Percentiles rank a stretch among this genome's conserved stretches.
Conservation (phyloP, 2,797 vertebrate species). For the Enteromius paludinosus region DNA sequence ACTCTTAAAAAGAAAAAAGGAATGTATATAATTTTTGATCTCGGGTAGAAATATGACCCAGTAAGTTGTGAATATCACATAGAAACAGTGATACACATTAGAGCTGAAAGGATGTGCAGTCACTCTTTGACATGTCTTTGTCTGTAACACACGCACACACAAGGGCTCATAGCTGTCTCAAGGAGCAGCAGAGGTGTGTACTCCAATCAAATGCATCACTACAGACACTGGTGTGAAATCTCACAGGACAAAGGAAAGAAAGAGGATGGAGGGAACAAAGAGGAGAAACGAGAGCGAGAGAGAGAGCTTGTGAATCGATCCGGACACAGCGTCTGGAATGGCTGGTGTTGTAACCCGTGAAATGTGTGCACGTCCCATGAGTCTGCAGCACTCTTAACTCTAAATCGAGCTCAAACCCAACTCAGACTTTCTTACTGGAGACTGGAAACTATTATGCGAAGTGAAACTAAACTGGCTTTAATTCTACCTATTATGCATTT, state of each 20-base stretch:
- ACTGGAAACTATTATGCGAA: not conserved
- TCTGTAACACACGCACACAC: not conserved
- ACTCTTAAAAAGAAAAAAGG: not conserved
- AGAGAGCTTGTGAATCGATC: conserved; percentile 67
- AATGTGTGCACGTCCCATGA: conserved; percentile 69
- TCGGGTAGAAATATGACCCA: not conserved
- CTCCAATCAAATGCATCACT: conserved; percentile 79
- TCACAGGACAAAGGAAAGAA: conserved; percentile 51
- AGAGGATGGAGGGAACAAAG: conserved; percentile 42
- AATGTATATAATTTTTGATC: not conserved
- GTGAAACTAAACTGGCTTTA: not conserved
- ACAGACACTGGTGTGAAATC: conserved; percentile 71
- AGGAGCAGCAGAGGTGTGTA: conserved; percentile 68
- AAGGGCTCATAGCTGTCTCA: conserved; percentile 53
- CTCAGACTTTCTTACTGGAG: conserved; percentile 14
- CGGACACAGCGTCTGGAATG: conserved; percentile 58
- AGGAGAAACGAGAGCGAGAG: conserved; percentile 11
- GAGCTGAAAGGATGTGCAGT: conserved; percentile 14
- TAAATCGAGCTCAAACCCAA: conserved; percentile 39
- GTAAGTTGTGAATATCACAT: not conserved
- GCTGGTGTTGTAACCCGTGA: conserved; percentile 74
- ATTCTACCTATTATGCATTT: not conserved
- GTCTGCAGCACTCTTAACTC: conserved; percentile 61
- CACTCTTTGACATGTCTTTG: conserved; percentile 14
- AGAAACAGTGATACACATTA: not conserved